Evolutionary conservation across 2,797 vertebrate species (phyloP).

Genomic region (Alcedo atthis): DNA sequence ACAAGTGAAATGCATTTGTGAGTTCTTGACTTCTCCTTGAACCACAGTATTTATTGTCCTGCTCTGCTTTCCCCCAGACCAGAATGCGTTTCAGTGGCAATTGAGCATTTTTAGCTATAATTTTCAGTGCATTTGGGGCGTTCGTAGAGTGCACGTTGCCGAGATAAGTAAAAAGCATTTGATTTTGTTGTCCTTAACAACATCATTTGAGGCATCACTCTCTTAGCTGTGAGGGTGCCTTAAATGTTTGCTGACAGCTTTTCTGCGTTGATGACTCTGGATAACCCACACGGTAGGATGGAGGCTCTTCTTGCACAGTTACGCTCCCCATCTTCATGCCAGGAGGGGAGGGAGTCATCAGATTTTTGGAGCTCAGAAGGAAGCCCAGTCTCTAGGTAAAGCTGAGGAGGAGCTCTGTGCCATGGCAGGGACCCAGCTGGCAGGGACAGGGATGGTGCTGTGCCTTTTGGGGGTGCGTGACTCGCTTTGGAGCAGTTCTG

Average conservation of each 20-base stretch:
- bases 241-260: conserved; percentile 12
- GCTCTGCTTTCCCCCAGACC: background rate
- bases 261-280: background rate
- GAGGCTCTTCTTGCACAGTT: background rate
- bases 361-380: background rate
- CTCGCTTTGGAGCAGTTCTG: rapidly evolving
- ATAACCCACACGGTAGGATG: background rate
- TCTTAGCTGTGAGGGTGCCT: background rate
- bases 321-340: background rate
- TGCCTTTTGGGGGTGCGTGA: background rate
- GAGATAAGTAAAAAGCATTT: conserved; percentile 48
- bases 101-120: background rate
- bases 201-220: conserved; percentile 15
- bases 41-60: background rate
- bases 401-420: background rate
- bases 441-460: background rate
- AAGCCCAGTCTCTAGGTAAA: background rate
- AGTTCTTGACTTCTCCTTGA: conserved; percentile 56
- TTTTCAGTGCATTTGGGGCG: conserved; percentile 27
- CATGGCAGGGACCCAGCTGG: background rate
- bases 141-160: background rate
- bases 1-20: background rate
- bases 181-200: conserved; percentile 38
- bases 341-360: background rate
- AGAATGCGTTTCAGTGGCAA: conserved; percentile 11